Evolutionary conservation across 2,113 vertebrate genomes (phyloP).

Genomic region (Anthoscopus minutus): DNA sequence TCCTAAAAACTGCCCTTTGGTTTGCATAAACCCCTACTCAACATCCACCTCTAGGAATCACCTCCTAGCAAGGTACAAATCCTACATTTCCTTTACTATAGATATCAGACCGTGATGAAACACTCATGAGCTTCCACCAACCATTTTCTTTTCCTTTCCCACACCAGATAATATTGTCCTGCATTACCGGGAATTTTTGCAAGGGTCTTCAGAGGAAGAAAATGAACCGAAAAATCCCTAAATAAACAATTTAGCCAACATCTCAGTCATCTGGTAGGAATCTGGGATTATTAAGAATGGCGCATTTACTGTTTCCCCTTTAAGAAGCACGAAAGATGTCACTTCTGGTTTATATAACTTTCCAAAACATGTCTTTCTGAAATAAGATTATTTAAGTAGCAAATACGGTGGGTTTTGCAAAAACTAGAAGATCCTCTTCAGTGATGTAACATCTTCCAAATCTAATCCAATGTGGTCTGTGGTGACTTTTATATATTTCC

Average conservation of each 20-base stretch:
- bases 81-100: not conserved
- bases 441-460: not conserved
- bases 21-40: not conserved
- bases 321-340: not conserved
- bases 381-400: not conserved
- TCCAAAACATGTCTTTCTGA: not conserved
- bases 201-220: not conserved
- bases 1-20: not conserved
- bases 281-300: not conserved
- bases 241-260: not conserved
- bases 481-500: not conserved
- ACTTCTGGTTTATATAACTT: not conserved
- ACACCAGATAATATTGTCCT: not conserved
- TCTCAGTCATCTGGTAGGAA: not conserved
- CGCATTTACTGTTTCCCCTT: not conserved
- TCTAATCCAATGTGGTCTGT: not conserved
- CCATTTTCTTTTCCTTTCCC: not conserved
- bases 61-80: not conserved
- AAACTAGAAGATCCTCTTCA: not conserved
- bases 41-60: not conserved
- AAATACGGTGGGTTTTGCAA: not conserved
- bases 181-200: not conserved
- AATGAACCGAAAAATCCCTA: not conserved
- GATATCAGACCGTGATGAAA: not conserved
- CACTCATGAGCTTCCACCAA: not conserved